Conservation (phyloP, 2,797 vertebrate genomes). For the Antennarius maculatus region DNA sequence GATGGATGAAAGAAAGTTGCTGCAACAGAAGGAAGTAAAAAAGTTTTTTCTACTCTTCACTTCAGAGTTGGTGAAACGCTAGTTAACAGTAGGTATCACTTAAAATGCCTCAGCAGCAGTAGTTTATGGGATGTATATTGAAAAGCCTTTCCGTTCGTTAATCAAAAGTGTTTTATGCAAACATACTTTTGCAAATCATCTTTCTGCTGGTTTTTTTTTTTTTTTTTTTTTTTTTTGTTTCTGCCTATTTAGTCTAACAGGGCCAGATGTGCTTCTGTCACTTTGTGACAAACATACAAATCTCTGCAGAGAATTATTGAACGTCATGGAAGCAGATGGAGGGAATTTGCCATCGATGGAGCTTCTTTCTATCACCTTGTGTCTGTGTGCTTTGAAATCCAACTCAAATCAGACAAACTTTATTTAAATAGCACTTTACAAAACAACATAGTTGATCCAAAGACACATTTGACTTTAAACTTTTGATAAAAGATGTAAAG, state of each 20-base stretch:
- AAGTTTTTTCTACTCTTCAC: too few species aligned
- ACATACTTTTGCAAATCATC: constrained; percentile 16
- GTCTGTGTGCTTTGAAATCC: not conserved
- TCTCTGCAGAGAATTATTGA: constrained; percentile 15
- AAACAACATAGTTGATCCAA: too few species aligned
- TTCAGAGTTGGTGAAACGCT: too few species aligned
- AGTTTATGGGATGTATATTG: constrained; percentile 4
- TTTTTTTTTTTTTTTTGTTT: constrained; percentile 1
- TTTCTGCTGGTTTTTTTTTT: not conserved
- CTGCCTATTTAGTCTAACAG: constrained; percentile 24
- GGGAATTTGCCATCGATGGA: not conserved
- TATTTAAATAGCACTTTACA: too few species aligned
- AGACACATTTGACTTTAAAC: too few species aligned
- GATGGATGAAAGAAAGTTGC: too few species aligned
- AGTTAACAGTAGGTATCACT: not conserved
- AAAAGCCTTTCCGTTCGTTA: constrained; percentile 21
- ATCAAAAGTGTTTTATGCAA: constrained; percentile 5
- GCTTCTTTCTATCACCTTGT: not conserved
- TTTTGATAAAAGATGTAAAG: too few species aligned
- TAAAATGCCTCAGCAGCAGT: not conserved
- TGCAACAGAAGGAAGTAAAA: too few species aligned
- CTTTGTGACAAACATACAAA: constrained; percentile 40
- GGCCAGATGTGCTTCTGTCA: constrained; percentile 33
- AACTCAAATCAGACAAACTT: not conserved
- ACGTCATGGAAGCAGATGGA: constrained; percentile 18